Evolutionary conservation across 2,888 invertebrate genomes (phyloP).

Genomic region (Cinara cedri): DNA sequence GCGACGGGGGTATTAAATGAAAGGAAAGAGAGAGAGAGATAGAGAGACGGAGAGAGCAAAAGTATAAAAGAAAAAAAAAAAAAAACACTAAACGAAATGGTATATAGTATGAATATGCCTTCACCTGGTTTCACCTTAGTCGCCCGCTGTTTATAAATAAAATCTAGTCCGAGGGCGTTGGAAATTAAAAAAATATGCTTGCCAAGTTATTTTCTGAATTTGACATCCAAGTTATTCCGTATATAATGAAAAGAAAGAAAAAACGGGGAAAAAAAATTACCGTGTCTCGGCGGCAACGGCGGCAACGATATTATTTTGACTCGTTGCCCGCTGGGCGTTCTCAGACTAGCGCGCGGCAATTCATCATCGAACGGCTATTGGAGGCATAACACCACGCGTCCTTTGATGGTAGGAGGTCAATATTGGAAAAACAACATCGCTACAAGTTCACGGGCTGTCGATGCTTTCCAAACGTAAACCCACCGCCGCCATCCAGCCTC

Average conservation of each 20-base stretch:
- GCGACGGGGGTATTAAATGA: background rate
- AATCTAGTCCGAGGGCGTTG: constrained; percentile 56
- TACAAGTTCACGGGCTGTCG: constrained; percentile 7
- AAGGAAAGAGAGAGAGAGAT: background rate
- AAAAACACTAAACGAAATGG: constrained; percentile 4
- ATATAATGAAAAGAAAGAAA: constrained; percentile 42
- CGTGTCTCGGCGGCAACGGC: constrained; percentile 39
- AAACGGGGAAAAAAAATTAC: constrained; percentile 35
- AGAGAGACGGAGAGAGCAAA: background rate
- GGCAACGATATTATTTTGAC: constrained; percentile 34
- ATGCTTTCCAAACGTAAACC: background rate
- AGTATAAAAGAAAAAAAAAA: background rate
- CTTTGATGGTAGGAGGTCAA: constrained; percentile 16
- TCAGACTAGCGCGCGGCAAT: background rate
- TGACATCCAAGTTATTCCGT: constrained; percentile 55
- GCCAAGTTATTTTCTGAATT: constrained; percentile 57
- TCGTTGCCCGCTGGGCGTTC: constrained; percentile 53
- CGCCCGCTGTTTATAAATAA: constrained; percentile 55
- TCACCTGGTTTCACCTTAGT: constrained; percentile 56
- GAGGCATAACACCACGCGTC: background rate
- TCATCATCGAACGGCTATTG: constrained; percentile 42
- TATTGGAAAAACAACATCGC: background rate
- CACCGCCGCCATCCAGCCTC: no score
- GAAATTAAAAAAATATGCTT: constrained; percentile 55
- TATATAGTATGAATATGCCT: background rate